Base-by-base conservation (phyloP, 2,797 vertebrate species). In the Myotis myotis region DNA sequence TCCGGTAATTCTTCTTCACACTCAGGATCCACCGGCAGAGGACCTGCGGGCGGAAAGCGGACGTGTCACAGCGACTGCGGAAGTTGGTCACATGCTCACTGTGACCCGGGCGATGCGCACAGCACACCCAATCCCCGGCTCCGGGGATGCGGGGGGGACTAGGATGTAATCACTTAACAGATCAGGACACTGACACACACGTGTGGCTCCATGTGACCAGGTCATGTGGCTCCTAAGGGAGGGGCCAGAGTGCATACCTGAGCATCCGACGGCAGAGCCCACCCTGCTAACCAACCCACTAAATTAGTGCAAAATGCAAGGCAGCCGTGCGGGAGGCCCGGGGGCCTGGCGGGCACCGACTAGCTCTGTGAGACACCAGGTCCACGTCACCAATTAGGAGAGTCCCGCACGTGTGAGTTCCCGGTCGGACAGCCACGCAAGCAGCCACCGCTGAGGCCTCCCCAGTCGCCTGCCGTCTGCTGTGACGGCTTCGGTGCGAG, bases 1-100 rank as follows among this genome's bases (percentile, higher is more conserved):
- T 99, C 97, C 99, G 98, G 96, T 99, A 99, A 98, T 99, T 99
- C 98, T 99, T 99, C 98, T 99, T 99, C 33, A 99, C 99, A 0
- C 99, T 99, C 96, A 99, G 97, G 97, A 99, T 98, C 99, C 99
- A 99, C 79, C 99, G 99, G 98, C 99, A 99, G 79, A 99, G 98
- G 96, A 98, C 99, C 99, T 99, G 81, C 71, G 97, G 92, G 74
- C 96, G 96, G 22, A 85, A 82, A 96, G 33, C 9, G 57, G 68
- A 60, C 38, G 57, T 0, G 55, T 72, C 30, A 94, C 70, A 70
- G 5, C 5, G 4, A 57, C 1, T 25, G 57, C 38, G 30, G 11
- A n/a, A 6, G 8, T 1, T 25, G 9, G 22, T 38, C 55, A 23
- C 19, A 57, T 10, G 11, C 9, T 55, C 25, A n/a, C 44, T n/a